A percentile compares a stretch with the other conserved stretches of the same genome.
These are phyloP conservation scores for Brachyopa scutellaris DNA, from an alignment of 2,888 invertebrate species.

Conservation along the genomic window DNA sequence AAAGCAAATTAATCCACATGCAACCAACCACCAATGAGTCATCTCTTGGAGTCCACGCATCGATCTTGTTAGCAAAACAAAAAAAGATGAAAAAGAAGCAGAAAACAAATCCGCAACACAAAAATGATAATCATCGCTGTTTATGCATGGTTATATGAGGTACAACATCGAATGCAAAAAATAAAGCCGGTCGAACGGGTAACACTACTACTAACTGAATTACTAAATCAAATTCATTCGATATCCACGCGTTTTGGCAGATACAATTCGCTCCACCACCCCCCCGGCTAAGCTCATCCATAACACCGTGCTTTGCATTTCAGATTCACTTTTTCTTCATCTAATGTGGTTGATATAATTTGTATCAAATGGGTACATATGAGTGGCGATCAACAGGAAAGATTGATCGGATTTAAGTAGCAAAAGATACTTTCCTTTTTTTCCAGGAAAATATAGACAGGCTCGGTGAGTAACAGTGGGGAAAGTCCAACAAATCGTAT, in stretches of 20 bases:
- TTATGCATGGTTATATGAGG: constrained; percentile 8
- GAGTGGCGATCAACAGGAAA: neutral
- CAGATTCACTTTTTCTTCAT: constrained; percentile 12
- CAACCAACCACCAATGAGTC: constrained; percentile 12
- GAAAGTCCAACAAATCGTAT: constrained; percentile 21
- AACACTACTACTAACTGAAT: constrained; percentile 18
- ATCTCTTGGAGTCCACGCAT: constrained; percentile 17
- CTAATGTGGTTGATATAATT: no score
- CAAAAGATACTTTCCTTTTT: constrained; percentile 19
- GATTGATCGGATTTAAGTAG: neutral
- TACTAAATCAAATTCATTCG: constrained; percentile 36
- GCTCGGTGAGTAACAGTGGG: neutral
- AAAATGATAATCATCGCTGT: constrained; percentile 1
- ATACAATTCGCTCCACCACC: no score
- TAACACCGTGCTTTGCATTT: neutral
- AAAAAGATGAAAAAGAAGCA: neutral
- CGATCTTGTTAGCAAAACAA: constrained; percentile 1
- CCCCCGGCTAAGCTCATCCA: constrained; percentile 8
- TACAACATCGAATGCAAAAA: neutral
- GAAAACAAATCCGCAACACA: constrained; percentile 4
- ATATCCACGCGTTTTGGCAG: constrained; percentile 20
- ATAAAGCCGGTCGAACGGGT: constrained; percentile 40
- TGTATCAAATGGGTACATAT: no score
- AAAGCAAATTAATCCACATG: neutral
- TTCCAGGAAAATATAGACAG: no score